Percentiles rank a stretch among this genome's conserved stretches.
These are phyloP conservation scores for Pachyseris speciosa DNA, from an alignment of 64 coral and sea anemone genomes.

Conservation along the genomic window DNA sequence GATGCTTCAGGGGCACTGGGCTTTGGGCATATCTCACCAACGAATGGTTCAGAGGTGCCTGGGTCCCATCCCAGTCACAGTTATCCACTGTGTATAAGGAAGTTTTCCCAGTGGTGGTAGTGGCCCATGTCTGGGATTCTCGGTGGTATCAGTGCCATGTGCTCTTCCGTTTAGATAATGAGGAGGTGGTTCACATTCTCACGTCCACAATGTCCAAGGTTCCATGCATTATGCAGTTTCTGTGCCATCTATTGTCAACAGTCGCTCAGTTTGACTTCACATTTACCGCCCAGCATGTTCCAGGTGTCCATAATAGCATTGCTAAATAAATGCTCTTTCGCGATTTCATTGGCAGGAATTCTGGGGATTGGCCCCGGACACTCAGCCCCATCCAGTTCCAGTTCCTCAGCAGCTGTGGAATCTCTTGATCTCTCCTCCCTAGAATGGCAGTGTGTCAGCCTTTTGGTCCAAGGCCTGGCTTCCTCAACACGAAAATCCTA, in stretches of 20 bases:
- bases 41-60: background rate
- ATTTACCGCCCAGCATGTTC: conserved; percentile 6
- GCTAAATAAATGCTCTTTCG: conserved; percentile 64
- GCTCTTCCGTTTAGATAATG: background rate
- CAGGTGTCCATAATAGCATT: background rate
- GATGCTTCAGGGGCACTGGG: background rate
- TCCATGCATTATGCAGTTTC: conserved; percentile 1
- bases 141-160: background rate
- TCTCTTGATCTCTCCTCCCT: no score
- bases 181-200: background rate
- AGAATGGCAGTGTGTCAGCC: no score
- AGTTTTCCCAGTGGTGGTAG: background rate
- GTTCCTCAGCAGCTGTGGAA: no score
- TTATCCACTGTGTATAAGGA: background rate
- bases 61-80: background rate
- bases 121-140: background rate
- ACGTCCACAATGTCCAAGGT: conserved; percentile 4
- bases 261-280: conserved; percentile 13
- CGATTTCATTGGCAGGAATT: conserved; percentile 63
- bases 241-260: conserved; percentile 3
- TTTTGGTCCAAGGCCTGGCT: background rate
- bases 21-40: background rate
- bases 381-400: background rate
- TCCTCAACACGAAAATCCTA: background rate
- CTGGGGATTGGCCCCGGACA: background rate